Conservation (phyloP, 2,113 vertebrate species). For the Calyptomena viridis region DNA sequence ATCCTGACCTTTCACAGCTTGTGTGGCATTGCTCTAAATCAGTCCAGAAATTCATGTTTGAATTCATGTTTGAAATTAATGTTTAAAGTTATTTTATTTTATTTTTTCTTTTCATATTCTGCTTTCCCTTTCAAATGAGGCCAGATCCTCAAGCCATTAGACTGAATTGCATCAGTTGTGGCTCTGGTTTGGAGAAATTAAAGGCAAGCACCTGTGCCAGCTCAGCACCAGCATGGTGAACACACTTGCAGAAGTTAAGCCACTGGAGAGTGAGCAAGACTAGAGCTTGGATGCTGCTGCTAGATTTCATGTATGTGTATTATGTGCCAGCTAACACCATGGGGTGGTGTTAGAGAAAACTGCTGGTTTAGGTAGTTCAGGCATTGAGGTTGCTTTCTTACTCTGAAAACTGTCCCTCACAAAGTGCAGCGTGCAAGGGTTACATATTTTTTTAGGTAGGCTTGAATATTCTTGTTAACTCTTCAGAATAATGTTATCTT, state of each 20-base stretch:
- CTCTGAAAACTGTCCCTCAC: not conserved
- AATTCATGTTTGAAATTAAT: not conserved
- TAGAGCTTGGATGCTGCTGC: not conserved
- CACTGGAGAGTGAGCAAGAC: not conserved
- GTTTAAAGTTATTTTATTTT: not conserved
- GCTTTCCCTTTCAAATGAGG: conserved; percentile 37
- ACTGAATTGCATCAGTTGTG: conserved; percentile 41
- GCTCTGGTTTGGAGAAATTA: conserved; percentile 24
- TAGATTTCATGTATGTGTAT: not conserved
- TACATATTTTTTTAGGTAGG: not conserved
- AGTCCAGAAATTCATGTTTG: not conserved
- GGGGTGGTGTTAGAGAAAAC: not conserved
- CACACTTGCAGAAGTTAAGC: not conserved
- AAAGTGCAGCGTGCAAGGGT: not conserved
- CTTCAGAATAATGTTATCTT: conserved; percentile 38
- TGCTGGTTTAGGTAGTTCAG: not conserved
- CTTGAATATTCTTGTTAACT: not conserved
- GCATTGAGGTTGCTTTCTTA: not conserved
- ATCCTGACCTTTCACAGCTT: not conserved
- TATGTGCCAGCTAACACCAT: not conserved
- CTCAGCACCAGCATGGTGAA: not conserved
- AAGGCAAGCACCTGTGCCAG: not conserved
- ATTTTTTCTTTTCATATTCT: not conserved
- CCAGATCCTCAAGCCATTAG: conserved; percentile 36
- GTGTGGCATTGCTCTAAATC: not conserved